A percentile compares a stretch with the other conserved stretches of the same genome.
Evolutionary conservation across 1,140 invertebrate species (phyloP).

Genomic region (Varroa destructor): DNA sequence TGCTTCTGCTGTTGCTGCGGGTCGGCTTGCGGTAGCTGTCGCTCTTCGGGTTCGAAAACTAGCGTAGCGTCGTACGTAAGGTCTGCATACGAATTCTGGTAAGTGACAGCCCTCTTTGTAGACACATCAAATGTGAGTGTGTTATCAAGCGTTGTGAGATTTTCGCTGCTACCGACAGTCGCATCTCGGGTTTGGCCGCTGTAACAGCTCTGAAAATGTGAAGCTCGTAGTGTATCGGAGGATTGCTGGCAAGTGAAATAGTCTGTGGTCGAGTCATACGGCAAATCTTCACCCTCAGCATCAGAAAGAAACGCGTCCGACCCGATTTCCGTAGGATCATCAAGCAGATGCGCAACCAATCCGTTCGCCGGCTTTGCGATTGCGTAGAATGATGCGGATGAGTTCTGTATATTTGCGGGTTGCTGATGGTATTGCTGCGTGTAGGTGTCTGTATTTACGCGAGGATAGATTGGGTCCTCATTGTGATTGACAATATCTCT

Average conservation of each 20-base stretch:
- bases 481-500: conserved; percentile 27
- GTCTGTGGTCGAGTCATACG: conserved; percentile 19
- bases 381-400: neutral
- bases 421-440: conserved; percentile 9
- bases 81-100: conserved; percentile 14
- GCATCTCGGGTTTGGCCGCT: conserved; percentile 16
- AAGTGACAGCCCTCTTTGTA: neutral
- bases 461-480: conserved; percentile 12
- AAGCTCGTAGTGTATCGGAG: conserved; percentile 6
- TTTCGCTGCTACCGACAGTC: conserved; percentile 28
- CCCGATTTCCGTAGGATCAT: conserved; percentile 22
- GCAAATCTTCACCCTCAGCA: conserved; percentile 22
- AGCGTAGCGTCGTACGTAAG: conserved; percentile 25
- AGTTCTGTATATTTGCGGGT: too few species aligned
- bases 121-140: conserved; percentile 25
- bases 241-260: conserved; percentile 22
- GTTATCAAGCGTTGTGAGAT: conserved; percentile 26
- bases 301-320: conserved; percentile 24
- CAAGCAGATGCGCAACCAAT: conserved; percentile 2
- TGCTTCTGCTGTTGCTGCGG: too few species aligned
- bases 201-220: conserved; percentile 23
- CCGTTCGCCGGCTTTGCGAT: conserved; percentile 6
- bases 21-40: too few species aligned
- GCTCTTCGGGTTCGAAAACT: conserved; percentile 7
- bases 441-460: neutral